Evolutionary conservation across 2,113 vertebrate genomes (phyloP).

Genomic region (Holacanthus passer): DNA sequence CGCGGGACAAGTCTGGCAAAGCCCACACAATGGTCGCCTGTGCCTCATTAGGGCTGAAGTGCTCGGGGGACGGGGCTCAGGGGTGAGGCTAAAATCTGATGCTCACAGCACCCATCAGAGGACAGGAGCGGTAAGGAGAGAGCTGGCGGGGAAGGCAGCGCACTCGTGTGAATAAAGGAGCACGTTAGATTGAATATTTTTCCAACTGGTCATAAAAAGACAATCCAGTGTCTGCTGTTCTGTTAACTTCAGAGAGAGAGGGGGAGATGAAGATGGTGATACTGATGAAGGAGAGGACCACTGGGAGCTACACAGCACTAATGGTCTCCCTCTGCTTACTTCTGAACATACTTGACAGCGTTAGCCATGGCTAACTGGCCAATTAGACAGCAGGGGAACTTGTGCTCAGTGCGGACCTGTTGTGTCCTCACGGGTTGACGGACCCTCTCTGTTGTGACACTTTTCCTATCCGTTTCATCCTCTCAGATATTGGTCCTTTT

Average conservation of each 20-base stretch:
- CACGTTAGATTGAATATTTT: constrained; percentile 51
- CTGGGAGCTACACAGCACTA: constrained; percentile 41
- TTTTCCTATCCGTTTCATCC: constrained; percentile 47
- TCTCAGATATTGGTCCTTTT: constrained; percentile 14
- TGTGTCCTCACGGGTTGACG: constrained; percentile 60
- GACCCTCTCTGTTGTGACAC: constrained; percentile 54
- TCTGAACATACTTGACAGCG: constrained; percentile 67
- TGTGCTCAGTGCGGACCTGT: constrained; percentile 50
- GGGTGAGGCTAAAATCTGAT: constrained; percentile 41
- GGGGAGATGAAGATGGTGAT: constrained; percentile 32
- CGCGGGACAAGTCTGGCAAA: constrained; percentile 50
- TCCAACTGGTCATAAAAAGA: constrained; percentile 11
- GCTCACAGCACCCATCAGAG: constrained; percentile 32
- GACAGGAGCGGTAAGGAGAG: neutral
- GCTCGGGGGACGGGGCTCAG: constrained; percentile 25
- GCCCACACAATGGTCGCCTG: constrained; percentile 59
- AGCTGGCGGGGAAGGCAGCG: neutral
- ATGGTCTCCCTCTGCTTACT: constrained; percentile 48
- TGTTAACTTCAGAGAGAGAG: constrained; percentile 18
- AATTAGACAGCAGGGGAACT: constrained; percentile 72
- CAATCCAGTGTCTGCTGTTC: constrained; percentile 19
- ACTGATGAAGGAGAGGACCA: constrained; percentile 39
- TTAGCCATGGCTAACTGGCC: constrained; percentile 69
- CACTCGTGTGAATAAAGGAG: constrained; percentile 51
- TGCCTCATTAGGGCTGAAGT: constrained; percentile 77